These are phyloP conservation scores for Euplagia quadripunctaria DNA, from an alignment of 2,888 invertebrate genomes.

Conservation along the genomic window DNA sequence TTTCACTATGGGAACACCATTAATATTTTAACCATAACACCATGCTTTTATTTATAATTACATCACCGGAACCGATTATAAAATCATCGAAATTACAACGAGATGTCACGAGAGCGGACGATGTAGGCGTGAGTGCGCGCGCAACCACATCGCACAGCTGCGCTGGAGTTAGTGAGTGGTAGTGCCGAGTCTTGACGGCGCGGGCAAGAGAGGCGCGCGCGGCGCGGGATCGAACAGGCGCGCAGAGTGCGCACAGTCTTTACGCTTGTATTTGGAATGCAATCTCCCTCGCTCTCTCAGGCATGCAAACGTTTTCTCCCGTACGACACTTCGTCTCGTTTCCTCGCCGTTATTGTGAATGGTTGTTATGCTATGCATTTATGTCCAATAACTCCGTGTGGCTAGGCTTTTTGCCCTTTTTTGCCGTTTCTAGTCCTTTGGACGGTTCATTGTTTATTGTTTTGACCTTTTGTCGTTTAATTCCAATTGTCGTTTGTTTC, in stretches of 20 bases:
- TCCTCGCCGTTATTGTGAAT: conserved; percentile 76
- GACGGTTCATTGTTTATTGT: conserved; percentile 60
- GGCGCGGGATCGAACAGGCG: conserved; percentile 49
- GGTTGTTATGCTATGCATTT: conserved; percentile 73
- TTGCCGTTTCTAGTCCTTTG: conserved; percentile 54
- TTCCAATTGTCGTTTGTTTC: conserved; percentile 25
- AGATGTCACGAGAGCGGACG: conserved; percentile 62
- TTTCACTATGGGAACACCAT: conserved; percentile 65
- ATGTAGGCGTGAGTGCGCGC: conserved; percentile 34
- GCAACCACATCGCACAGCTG: conserved; percentile 54
- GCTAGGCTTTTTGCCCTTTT: conserved; percentile 61
- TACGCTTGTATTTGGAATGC: conserved; percentile 76
- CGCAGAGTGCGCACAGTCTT: conserved; percentile 52
- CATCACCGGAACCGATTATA: conserved; percentile 68
- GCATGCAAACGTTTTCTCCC: conserved; percentile 74
- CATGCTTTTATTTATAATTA: conserved; percentile 57
- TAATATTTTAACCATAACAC: conserved; percentile 50
- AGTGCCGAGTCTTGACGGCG: conserved; percentile 26
- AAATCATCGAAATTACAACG: conserved; percentile 64
- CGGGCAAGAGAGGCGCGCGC: conserved; percentile 23
- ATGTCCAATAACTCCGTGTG: conserved; percentile 65
- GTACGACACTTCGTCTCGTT: conserved; percentile 69
- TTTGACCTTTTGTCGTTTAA: conserved; percentile 52
- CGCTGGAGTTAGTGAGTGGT: conserved; percentile 61
- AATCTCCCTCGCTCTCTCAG: conserved; percentile 84